phyloP scores from a whole-genome alignment of 2,113 vertebrate species.

The Strigops habroptila region DNA sequence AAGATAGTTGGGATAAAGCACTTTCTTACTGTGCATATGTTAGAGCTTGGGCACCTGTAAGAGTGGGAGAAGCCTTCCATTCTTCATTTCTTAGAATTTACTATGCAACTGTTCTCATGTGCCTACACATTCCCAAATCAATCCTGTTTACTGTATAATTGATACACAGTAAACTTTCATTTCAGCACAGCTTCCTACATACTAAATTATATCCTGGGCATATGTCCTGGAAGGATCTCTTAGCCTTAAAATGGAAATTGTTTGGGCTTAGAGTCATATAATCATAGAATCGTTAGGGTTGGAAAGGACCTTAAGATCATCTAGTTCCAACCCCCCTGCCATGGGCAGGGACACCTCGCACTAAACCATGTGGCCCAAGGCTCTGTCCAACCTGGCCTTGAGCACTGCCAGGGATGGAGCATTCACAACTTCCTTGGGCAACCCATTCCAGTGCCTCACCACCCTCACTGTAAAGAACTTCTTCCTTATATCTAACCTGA shows the following conservation, averaged over 20 bases:
- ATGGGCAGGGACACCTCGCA: background rate
- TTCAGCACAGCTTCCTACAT: background rate
- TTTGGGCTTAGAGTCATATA: background rate
- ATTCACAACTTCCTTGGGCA: no score
- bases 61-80: background rate
- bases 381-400: background rate
- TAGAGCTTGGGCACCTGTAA: background rate
- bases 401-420: background rate
- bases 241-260: background rate
- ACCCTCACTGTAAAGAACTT: no score
- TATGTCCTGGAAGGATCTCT: background rate
- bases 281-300: background rate
- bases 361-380: background rate
- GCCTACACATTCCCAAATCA: background rate
- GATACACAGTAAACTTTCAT: background rate
- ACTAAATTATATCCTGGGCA: background rate
- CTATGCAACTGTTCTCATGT: background rate
- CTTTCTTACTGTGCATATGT: background rate
- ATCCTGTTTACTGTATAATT: background rate
- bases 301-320: background rate
- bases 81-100: constrained; percentile 6
- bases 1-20: background rate
- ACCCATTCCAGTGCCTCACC: no score
- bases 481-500: no score
- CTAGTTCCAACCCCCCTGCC: background rate